Conservation (phyloP, 2,113 vertebrate species). For the Noctilio leporinus region DNA sequence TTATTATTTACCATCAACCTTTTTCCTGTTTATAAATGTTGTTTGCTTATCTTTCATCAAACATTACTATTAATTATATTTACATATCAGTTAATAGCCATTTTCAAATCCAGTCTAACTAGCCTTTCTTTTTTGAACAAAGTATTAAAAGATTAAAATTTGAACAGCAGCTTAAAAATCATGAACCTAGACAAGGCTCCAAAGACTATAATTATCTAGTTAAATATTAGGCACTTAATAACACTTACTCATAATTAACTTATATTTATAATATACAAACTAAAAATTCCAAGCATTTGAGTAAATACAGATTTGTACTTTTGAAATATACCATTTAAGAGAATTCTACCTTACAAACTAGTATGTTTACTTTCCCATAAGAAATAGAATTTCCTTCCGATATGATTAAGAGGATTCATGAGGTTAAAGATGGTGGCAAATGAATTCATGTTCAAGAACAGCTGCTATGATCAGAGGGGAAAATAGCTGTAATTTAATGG, state of each 20-base stretch:
- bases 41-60: neutral
- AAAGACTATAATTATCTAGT: conserved; percentile 65
- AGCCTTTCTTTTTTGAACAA: conserved; percentile 4
- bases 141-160: conserved; percentile 45
- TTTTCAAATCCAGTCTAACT: conserved; percentile 5
- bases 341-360: neutral
- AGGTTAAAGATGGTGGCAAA: neutral
- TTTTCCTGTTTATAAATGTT: neutral
- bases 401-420: neutral
- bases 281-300: conserved; percentile 35
- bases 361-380: neutral
- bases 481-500: neutral
- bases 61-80: neutral
- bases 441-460: neutral
- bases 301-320: conserved; percentile 25
- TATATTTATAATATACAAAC: conserved; percentile 55
- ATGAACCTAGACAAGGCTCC: conserved; percentile 55
- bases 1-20: neutral
- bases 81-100: neutral
- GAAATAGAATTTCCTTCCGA: conserved; percentile 23
- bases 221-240: conserved; percentile 62
- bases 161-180: conserved; percentile 61
- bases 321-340: conserved; percentile 11
- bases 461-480: neutral
- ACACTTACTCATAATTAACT: conserved; percentile 31